Evolutionary conservation across 2,797 vertebrate genomes (phyloP).

Genomic region (Enteromius afrohamiltoni): DNA sequence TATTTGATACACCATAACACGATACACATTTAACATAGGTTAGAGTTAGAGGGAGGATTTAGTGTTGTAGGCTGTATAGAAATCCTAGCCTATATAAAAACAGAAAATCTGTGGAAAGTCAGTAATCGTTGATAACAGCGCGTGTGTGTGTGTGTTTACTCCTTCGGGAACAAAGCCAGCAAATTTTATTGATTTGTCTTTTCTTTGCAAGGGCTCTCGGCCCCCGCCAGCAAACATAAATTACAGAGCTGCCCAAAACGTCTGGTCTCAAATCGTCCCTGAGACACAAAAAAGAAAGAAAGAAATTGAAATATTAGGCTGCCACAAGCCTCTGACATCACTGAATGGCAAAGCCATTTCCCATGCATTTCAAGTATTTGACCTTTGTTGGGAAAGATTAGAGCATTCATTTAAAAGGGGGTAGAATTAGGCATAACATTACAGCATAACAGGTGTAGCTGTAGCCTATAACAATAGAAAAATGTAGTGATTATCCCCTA

Average conservation of each 20-base stretch:
- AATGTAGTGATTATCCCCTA: background rate
- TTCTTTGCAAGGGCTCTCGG: background rate
- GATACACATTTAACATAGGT: background rate
- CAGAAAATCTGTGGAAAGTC: background rate
- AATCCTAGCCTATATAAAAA: background rate
- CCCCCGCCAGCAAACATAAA: background rate
- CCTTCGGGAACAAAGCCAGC: background rate
- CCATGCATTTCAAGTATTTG: background rate
- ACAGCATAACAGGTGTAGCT: background rate
- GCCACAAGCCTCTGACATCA: background rate
- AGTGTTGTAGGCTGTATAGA: background rate
- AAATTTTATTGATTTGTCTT: background rate
- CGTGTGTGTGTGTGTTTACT: background rate
- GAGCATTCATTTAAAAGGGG: background rate
- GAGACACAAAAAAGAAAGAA: too few relatives aligned
- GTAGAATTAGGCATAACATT: too few relatives aligned
- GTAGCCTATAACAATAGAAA: background rate
- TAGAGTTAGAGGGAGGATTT: background rate
- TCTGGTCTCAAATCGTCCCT: background rate
- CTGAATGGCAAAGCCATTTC: background rate
- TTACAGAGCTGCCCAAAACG: conserved; percentile 16
- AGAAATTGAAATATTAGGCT: background rate
- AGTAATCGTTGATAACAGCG: background rate
- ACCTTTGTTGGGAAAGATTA: background rate
- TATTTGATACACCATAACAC: background rate